Base-by-base conservation (phyloP, 92 coral and sea anemone genomes). In the Phenganax stokvisi region DNA sequence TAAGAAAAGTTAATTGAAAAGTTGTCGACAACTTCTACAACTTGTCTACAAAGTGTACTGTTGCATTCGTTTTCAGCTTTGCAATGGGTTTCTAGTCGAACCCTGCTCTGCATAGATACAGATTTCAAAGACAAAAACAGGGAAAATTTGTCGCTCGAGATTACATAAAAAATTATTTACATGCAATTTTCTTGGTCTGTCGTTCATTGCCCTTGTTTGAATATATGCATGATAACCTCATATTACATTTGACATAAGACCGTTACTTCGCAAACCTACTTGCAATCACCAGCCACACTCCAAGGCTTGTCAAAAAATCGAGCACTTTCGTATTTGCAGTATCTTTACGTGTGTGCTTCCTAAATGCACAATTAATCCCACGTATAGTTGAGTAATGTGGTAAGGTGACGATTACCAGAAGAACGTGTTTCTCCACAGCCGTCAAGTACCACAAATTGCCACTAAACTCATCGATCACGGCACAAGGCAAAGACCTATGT, bases 381-480 rank as follows among this genome's bases (percentile, higher is more conserved):
- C 17, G n/a, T 10, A 68, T 30, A 37, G 47, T 37, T 37, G 47
- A 37, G 47, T 68, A 29, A 30, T 68, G 15, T 68, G 53, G 73
- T 37, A 37, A 37, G 47, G 47, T 37, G 5, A 37, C 47, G 47
- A 37, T 37, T 37, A 5, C 5, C 47, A 37, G 47, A 37, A 37
- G 47, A 64, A 0, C 37, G 37, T 25, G 70, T 64, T 8, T 28
- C 8, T 30, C 29, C 27, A 64, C 70, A 64, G 70, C 70, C 70
- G 73, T 53, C 73, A 9, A 37, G 53, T 30, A 53, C n/a, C 73
- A 37, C 73, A 68, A 68, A 68, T 68, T 68, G 54, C 52, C 13
- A 20, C 73, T 64, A 9, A 28, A 68, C 73, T 51, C 73, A 7
- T 51, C 47, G 73, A 52, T 68, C 73, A 68, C 73, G 73, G 73